Base-by-base conservation (phyloP, 2,113 vertebrate species). In the Pholis gunnellus region DNA sequence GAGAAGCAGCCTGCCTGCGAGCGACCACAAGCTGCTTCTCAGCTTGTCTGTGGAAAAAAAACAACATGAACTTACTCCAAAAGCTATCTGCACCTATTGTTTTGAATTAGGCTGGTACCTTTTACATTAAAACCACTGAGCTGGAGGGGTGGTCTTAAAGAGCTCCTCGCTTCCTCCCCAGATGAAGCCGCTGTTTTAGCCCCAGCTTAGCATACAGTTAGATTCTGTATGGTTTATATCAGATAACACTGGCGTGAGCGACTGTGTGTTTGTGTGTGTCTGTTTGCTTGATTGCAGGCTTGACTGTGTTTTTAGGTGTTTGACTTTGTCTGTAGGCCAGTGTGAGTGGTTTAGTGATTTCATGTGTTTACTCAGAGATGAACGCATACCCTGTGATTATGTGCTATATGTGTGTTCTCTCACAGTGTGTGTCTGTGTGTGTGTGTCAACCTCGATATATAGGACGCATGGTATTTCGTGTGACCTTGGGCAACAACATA, bases 261-360 rank as follows among this genome's bases (percentile, higher is more conserved):
- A 31, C 31, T 13, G 50, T 54, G 50, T 52, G 50, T 52, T 6
- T 52, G 50, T 87, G 74, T 79, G 25, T 17, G 72, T 88, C 67
- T 88, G 76, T 80, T 79, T 61, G 72, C 84, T 3, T 91, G 88
- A 93, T 92, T 92, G 87, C 78, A 85, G 85, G 93, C 88, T 86
- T 81, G 59, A 69, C 60, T 64, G 75, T 88, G 82, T 91, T 86
- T 84, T 87, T 71, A 89, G 90, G 91, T 93, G 91, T 91, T 83
- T 86, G 79, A 90, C 82, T 85, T 86, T 86, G 83, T 90, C 81
- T 77, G 56, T 22, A 29, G 54, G 79, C 79, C 93, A 89, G 48
- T 52, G 82, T 27, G 29, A 82, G 88, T 42, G 79, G 85, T 88
- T 86, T 79, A 81, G 85, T 89, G 89, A 92, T 87, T 85, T 86